These are phyloP conservation scores for Eulemur mongoz DNA, from an alignment of 2,797 vertebrate genomes.

Conservation along the genomic window DNA sequence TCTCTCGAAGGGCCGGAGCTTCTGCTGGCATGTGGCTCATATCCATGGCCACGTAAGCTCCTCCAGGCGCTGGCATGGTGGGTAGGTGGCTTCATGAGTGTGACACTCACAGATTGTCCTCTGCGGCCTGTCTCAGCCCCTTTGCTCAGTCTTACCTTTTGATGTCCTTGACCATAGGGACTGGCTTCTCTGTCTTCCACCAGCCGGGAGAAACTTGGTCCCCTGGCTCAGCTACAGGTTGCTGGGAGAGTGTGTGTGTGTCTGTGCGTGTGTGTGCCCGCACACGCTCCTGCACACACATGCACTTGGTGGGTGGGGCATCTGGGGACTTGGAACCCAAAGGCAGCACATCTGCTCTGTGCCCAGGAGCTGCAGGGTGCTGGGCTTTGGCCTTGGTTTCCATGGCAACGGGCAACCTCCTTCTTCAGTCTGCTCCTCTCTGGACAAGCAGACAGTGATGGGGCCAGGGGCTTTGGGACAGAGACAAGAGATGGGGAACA, in stretches of 20 bases:
- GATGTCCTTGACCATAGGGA: slow-evolving; percentile 56
- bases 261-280: fast-evolving
- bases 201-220: background rate
- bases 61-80: background rate
- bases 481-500: background rate
- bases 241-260: background rate
- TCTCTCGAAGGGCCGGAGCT: background rate
- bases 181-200: background rate
- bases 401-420: slow-evolving; percentile 61
- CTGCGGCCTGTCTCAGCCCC: background rate
- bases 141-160: slow-evolving; percentile 39
- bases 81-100: background rate
- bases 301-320: background rate
- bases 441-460: background rate
- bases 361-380: slow-evolving; percentile 67
- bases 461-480: background rate
- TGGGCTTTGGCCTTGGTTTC: slow-evolving; percentile 66
- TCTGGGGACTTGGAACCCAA: slow-evolving; percentile 46
- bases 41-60: fast-evolving
- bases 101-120: background rate
- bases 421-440: slow-evolving; percentile 9
- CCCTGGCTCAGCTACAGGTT: background rate
- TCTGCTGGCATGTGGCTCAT: background rate
- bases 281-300: too few relatives aligned
- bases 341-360: slow-evolving; percentile 61